Evolutionary conservation across 2,113 vertebrate species (phyloP), one percentile per base, ranked within the genome.

Genomic region (Choloepus hoffmanni): DNA sequence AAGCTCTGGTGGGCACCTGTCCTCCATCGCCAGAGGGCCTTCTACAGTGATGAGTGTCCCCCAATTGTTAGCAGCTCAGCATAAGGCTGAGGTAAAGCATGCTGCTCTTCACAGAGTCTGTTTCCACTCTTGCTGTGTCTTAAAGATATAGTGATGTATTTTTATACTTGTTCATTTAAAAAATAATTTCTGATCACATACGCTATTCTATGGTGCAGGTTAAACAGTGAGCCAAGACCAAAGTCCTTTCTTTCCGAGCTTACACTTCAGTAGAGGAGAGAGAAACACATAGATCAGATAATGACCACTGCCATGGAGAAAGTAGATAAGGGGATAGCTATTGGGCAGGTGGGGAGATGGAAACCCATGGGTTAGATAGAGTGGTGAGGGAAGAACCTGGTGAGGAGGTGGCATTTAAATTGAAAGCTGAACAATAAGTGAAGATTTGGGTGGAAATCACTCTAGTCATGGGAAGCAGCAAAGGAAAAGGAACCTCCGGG

Each of bases 141-240:
- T 78, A 83, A 86, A 89, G 68, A 58, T 36, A 23, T 30, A 55
- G 73, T 73, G 82, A 63, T 76, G 24, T 81, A 30, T 74, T 21
- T 86, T 87, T 95, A 9, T 62, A 63, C 95, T 90, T 76, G 77
- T 78, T 85, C 76, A 55, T 67, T 90, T 90, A 28, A 76, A 89
- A 93, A 77, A 40, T 55, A 77, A 43, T 14, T 82, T 79, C 72
- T 73, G 85, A 88, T 72, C 1, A 1, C 62, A 53, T 55, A 11
- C 10, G 5, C 43, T 90, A 15, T 60, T 85, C 28, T 50, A 0
- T 86, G 36, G 50, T 79, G 33, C 40, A 93, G 53, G 60, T 60
- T 33, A 28, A 70, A 0, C 50, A 53, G 28, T 67, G 8, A 86
- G 45, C 33, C 33, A 76, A 48, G 62, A 91, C 87, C 88, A 85